Evolutionary conservation across 2,113 vertebrate genomes (phyloP).

Genomic region (Channa maculata): DNA sequence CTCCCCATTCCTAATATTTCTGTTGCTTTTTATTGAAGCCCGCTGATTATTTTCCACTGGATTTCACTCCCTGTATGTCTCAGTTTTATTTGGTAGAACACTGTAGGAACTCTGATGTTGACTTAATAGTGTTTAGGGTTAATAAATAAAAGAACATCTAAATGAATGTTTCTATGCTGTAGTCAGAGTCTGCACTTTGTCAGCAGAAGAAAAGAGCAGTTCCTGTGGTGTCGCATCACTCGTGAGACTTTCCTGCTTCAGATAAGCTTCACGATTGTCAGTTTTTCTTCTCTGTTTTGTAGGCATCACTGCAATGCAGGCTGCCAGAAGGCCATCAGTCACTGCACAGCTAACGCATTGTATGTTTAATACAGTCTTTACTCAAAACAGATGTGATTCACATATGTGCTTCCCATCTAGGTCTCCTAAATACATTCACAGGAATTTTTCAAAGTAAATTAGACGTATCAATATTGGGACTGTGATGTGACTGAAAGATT

Average conservation of each 20-base stretch:
- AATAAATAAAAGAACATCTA: not conserved
- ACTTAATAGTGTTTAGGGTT: not conserved
- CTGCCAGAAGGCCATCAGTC: conserved; percentile 45
- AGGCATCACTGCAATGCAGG: conserved; percentile 55
- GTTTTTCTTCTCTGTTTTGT: conserved; percentile 33
- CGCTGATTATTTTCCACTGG: not conserved
- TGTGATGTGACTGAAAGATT: not conserved
- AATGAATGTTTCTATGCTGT: no score
- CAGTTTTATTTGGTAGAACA: not conserved
- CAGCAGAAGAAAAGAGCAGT: not conserved
- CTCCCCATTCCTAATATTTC: no score
- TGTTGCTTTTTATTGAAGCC: no score
- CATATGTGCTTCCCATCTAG: not conserved
- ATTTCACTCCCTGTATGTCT: not conserved
- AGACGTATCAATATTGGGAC: not conserved
- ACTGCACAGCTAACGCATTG: conserved; percentile 24
- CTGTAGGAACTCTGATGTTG: not conserved
- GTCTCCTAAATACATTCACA: not conserved
- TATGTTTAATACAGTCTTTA: conserved; percentile 7
- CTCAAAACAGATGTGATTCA: conserved; percentile 45
- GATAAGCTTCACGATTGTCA: conserved; percentile 54
- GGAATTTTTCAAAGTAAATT: conserved; percentile 18
- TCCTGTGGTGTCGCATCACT: conserved; percentile 38
- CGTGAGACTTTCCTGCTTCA: conserved; percentile 28
- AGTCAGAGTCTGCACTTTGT: not conserved